phyloP scores from a whole-genome alignment of 2,888 invertebrate species.

The Phania funesta region DNA sequence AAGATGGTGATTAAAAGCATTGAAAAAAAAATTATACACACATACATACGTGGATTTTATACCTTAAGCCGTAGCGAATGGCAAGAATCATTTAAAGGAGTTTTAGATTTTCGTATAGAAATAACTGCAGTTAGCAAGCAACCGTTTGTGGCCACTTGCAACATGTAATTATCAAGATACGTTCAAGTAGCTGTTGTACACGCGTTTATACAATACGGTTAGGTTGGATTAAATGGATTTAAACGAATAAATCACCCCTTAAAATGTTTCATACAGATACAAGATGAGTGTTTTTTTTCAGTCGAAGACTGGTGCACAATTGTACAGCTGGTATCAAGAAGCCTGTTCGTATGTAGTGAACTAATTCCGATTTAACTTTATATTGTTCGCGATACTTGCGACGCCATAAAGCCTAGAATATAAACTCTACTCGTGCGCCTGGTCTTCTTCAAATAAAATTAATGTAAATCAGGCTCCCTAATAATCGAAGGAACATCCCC shows the following conservation, averaged over 20 bases:
- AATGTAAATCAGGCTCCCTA: no score
- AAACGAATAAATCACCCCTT: conserved; percentile 4
- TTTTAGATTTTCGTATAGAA: background rate
- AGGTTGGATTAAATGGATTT: background rate
- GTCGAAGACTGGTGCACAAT: background rate
- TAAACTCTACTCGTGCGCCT: no score
- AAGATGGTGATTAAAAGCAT: conserved; percentile 10
- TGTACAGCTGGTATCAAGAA: no score
- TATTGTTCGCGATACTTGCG: no score
- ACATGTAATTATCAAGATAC: conserved; percentile 41
- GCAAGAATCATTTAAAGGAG: background rate
- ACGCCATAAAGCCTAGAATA: no score
- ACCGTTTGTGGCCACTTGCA: conserved; percentile 28
- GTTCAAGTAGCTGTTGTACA: conserved; percentile 2
- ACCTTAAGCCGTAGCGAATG: background rate
- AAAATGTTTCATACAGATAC: background rate
- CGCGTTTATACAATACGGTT: background rate
- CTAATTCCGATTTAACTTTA: no score
- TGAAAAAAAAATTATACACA: background rate
- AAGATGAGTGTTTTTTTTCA: background rate
- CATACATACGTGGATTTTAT: background rate
- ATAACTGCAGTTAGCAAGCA: background rate
- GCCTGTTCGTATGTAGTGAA: no score
- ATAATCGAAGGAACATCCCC: no score
- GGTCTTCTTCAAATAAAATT: no score